A percentile compares a stretch with the other conserved stretches of the same genome.
These are phyloP conservation scores for Hystrix brachyura DNA, from an alignment of 2,113 vertebrate genomes.

Conservation along the genomic window DNA sequence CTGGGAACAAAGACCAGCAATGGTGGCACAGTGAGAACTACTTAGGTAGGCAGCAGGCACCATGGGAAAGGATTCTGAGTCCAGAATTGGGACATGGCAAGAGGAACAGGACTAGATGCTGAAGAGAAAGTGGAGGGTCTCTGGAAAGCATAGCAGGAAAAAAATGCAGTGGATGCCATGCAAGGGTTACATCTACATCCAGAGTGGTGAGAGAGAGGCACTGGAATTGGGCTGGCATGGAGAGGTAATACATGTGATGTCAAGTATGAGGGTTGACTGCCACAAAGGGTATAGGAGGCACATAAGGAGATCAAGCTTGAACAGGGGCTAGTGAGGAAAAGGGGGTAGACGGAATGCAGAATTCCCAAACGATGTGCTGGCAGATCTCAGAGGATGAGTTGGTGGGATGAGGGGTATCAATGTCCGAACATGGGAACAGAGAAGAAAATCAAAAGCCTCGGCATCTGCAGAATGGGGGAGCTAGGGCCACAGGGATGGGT, in stretches of 20 bases:
- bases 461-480: background rate
- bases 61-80: background rate
- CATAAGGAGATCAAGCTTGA: background rate
- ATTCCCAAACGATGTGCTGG: background rate
- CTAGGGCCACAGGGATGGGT: background rate
- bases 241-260: background rate
- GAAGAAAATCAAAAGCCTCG: background rate
- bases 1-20: background rate
- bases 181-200: background rate
- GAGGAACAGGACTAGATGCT: background rate
- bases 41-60: background rate
- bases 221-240: background rate
- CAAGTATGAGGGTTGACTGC: background rate
- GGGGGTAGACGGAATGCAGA: background rate
- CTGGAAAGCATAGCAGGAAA: accelerated
- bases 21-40: background rate
- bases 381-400: background rate
- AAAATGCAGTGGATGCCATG: background rate
- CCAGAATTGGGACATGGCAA: accelerated
- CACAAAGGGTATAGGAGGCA: background rate
- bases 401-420: accelerated
- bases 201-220: no score
- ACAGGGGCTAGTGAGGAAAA: background rate
- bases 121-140: background rate
- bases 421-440: accelerated